A percentile compares a stretch with the other conserved stretches of the same genome.
These are phyloP conservation scores for Disparrhopalites patrizii DNA, from an alignment of 2,888 invertebrate species.

Conservation along the genomic window DNA sequence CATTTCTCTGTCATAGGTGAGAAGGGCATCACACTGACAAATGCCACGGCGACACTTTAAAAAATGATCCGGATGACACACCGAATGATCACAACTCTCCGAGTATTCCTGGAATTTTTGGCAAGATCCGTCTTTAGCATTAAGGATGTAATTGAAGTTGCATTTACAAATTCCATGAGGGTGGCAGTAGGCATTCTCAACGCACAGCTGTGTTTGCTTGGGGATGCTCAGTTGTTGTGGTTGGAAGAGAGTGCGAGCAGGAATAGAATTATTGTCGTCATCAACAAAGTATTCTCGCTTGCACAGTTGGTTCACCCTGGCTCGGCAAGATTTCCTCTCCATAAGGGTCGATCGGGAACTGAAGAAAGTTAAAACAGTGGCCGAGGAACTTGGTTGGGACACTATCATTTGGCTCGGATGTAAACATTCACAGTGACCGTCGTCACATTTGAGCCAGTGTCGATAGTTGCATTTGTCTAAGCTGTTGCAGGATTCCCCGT, in stretches of 20 bases:
- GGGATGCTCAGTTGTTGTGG: slow-evolving; percentile 7
- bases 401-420: slow-evolving; percentile 3
- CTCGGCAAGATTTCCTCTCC: slow-evolving; percentile 19
- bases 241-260: neutral
- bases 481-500: slow-evolving; percentile 16
- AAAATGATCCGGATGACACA: slow-evolving; percentile 17
- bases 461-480: slow-evolving; percentile 16
- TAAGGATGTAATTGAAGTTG: neutral
- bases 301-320: neutral
- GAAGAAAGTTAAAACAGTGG: slow-evolving; percentile 14
- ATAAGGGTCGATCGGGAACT: slow-evolving; percentile 6
- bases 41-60: slow-evolving; percentile 1
- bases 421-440: slow-evolving; percentile 7
- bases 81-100: slow-evolving; percentile 1
- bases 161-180: slow-evolving; percentile 18
- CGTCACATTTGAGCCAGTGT: slow-evolving; percentile 13
- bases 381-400: neutral
- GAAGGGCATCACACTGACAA: slow-evolving; percentile 7
- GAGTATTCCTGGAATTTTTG: neutral
- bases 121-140: slow-evolving; percentile 4
- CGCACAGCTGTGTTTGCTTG: slow-evolving; percentile 21
- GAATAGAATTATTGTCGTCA: slow-evolving; percentile 7
- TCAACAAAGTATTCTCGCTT: neutral
- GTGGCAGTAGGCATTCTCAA: slow-evolving; percentile 11
- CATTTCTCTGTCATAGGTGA: neutral